These are phyloP conservation scores for Microplitis manilae DNA, from an alignment of 2,888 invertebrate species.

Conservation along the genomic window DNA sequence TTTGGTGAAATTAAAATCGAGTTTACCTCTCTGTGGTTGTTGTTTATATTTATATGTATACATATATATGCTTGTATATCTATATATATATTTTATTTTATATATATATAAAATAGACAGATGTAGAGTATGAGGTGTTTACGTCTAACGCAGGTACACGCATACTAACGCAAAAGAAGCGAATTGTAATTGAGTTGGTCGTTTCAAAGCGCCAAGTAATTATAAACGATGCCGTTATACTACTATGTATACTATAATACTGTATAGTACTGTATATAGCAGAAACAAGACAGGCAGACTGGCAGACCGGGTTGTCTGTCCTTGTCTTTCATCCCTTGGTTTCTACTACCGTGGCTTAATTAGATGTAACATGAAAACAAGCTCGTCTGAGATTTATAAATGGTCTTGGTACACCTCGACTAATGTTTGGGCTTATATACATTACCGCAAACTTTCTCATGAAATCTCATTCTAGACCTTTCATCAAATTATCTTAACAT, in stretches of 20 bases:
- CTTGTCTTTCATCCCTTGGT: conserved; percentile 2
- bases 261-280: background rate
- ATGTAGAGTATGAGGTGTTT: conserved; percentile 11
- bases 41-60: conserved; percentile 28
- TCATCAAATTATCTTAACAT: background rate
- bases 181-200: conserved; percentile 53
- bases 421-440: conserved; percentile 3
- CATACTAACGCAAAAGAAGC: conserved; percentile 27
- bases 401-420: conserved; percentile 8
- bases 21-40: conserved; percentile 21
- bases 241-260: conserved; percentile 25
- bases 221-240: conserved; percentile 53
- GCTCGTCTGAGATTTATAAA: conserved; percentile 20
- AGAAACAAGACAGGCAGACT: conserved; percentile 2
- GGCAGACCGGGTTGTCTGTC: conserved; percentile 13
- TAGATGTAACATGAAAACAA: conserved; percentile 44
- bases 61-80: conserved; percentile 19
- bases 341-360: conserved; percentile 46
- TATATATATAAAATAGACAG: conserved; percentile 17
- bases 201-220: conserved; percentile 54
- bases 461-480: background rate
- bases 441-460: background rate
- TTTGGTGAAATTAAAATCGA: conserved; percentile 6
- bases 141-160: conserved; percentile 31
- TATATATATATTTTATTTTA: conserved; percentile 7